Conservation (phyloP, 2,888 invertebrate genomes). For the Synanthedon vespiformis region DNA sequence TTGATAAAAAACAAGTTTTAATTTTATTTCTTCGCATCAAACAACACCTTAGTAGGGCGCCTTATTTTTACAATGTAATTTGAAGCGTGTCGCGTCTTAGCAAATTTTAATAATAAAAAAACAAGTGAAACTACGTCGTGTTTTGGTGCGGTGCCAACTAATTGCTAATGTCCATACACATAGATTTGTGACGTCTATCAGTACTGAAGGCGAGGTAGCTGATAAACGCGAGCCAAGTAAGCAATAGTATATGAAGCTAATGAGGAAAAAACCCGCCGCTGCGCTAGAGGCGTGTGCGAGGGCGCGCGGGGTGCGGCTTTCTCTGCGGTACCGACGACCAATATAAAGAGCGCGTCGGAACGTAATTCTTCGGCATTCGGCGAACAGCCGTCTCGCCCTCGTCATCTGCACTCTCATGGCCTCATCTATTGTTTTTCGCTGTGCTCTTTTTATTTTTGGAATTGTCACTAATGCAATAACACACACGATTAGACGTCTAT, state of each 20-base stretch:
- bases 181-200: slow-evolving; percentile 29
- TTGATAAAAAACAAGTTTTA: too few species aligned
- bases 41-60: too few species aligned
- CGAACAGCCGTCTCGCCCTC: slow-evolving; percentile 67
- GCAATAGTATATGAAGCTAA: slow-evolving; percentile 51
- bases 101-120: neutral
- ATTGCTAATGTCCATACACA: slow-evolving; percentile 7
- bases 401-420: slow-evolving; percentile 44
- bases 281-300: slow-evolving; percentile 38
- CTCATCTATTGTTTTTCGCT: slow-evolving; percentile 32
- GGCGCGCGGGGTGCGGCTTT: slow-evolving; percentile 64
- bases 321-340: slow-evolving; percentile 53
- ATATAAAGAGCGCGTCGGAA: slow-evolving; percentile 66
- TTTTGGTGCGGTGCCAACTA: slow-evolving; percentile 6
- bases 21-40: too few species aligned
- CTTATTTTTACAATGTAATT: neutral
- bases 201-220: slow-evolving; percentile 31
- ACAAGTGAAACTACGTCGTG: neutral
- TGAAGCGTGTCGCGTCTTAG: neutral
- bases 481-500: slow-evolving; percentile 45
- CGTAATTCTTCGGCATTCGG: slow-evolving; percentile 67
- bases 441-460: slow-evolving; percentile 40
- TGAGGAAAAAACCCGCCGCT: slow-evolving; percentile 68
- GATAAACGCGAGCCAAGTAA: slow-evolving; percentile 48
- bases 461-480: slow-evolving; percentile 51